These are phyloP conservation scores for Cotesia typhae DNA, from an alignment of 1,140 invertebrate genomes.

Conservation along the genomic window DNA sequence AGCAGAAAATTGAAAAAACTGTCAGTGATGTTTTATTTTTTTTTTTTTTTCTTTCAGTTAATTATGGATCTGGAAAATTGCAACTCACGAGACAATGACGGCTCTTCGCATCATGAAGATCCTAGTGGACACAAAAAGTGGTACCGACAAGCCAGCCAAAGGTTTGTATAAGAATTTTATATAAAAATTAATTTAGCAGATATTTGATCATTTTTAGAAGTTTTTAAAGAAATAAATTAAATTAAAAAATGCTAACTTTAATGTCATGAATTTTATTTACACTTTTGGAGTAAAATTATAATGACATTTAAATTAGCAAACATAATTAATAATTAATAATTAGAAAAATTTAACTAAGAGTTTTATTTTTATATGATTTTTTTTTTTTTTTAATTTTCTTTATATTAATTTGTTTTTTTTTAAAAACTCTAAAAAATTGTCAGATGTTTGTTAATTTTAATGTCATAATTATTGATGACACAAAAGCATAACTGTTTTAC, in stretches of 20 bases:
- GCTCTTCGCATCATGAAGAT: slow-evolving; percentile 46
- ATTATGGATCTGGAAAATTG: slow-evolving; percentile 55
- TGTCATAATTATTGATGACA: too few relatives aligned
- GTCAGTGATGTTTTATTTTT: not conserved
- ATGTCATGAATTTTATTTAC: too few relatives aligned
- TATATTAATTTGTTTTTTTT: too few relatives aligned
- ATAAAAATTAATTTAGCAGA: slow-evolving; percentile 7
- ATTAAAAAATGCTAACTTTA: too few relatives aligned
- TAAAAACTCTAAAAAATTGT: too few relatives aligned
- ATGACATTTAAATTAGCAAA: too few relatives aligned
- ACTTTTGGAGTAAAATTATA: too few relatives aligned
- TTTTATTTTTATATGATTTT: not conserved
- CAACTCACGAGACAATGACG: slow-evolving; percentile 39
- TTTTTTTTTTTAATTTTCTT: slow-evolving; percentile 19
- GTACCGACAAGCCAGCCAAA: slow-evolving; percentile 56
- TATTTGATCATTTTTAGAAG: too few relatives aligned
- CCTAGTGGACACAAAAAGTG: slow-evolving; percentile 53
- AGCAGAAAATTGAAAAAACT: too few relatives aligned
- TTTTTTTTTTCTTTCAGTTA: slow-evolving; percentile 41
- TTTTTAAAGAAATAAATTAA: too few relatives aligned
- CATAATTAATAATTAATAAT: not conserved
- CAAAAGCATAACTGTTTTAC: too few relatives aligned
- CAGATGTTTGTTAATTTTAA: too few relatives aligned
- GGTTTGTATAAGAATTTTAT: slow-evolving; percentile 42
- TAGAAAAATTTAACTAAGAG: not conserved